These are phyloP conservation scores for Talpa occidentalis DNA, from an alignment of 2,113 vertebrate species.

Conservation along the genomic window DNA sequence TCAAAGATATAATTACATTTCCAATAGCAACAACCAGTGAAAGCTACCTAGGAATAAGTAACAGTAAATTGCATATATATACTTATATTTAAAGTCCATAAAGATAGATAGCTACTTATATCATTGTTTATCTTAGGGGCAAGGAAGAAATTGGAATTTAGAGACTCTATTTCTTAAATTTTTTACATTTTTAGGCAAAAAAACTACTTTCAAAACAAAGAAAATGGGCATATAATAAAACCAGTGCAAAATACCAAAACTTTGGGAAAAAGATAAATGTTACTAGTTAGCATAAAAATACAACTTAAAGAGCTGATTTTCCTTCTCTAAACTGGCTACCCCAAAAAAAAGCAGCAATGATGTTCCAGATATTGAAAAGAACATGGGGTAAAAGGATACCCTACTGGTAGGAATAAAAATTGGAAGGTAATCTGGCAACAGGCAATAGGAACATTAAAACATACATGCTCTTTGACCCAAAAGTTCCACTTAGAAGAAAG, in stretches of 20 bases:
- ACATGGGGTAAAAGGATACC: neutral
- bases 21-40: slow-evolving; percentile 19
- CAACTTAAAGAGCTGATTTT: neutral
- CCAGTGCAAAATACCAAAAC: neutral
- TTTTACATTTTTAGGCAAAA: neutral
- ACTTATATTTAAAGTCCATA: neutral
- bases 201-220: slow-evolving; percentile 44
- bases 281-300: slow-evolving; percentile 12
- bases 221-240: slow-evolving; percentile 29
- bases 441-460: slow-evolving; percentile 24
- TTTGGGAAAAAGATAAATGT: neutral
- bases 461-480: neutral
- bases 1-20: slow-evolving; percentile 35
- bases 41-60: slow-evolving; percentile 2
- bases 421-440: neutral
- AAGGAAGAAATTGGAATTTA: neutral
- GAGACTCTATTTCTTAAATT: neutral
- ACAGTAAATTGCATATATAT: neutral
- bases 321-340: slow-evolving; percentile 40
- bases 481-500: slow-evolving; percentile 11
- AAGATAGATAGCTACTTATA: neutral
- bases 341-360: slow-evolving; percentile 17
- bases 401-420: neutral
- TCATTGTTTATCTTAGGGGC: neutral
- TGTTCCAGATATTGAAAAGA: neutral